Evolutionary conservation across 2,113 vertebrate genomes (phyloP), one percentile per base, ranked within the genome.

Genomic region (Passer montanus): DNA sequence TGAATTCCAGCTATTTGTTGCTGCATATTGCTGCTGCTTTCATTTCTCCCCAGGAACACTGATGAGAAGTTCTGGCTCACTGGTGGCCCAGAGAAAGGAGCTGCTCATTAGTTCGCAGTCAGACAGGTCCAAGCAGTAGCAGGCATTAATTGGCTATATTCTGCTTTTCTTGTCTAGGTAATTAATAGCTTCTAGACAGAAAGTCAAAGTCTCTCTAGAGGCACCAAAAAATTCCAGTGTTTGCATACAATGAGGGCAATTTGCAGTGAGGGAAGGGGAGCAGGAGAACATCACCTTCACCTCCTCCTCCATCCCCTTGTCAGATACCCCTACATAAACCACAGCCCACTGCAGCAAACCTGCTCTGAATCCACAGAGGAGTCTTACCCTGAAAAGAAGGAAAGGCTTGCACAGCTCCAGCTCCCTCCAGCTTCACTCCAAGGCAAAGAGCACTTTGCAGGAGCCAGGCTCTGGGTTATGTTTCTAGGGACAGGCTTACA

Each of bases 181-280:
- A 96, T 95, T 96, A 97, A 96, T 68, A 95, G 92, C 92, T 96
- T 35, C 85, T 60, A 90, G 93, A 95, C 82, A 93, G 84, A 90
- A 94, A 95, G 90, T 89, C 94, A 96, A 94, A 96, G 85, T 52
- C 90, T 92, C 90, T 93, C 90, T 22, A 64, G 85, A 92, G 90
- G 85, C 79, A 96, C 60, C 31, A 68, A 62, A 96, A 75, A 33
- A 39, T 11, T 59, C 49, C 49, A 41, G 0, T 35, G 30, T 77
- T 81, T 68, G 83, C 73, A 72, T 41, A 66, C 49, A 59, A 41
- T 2, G 0, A 3, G 28, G 53, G 52, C 55, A 44, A 35, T 7
- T 35, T 13, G 49, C 81, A 79, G 62, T 0, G 0, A 87, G 55
- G 62, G 55, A 89, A 83, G n/a, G 14, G 50, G 27, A 52, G 24